phyloP scores from a whole-genome alignment of 2,888 invertebrate species.

The Polylopha cassiicola region DNA sequence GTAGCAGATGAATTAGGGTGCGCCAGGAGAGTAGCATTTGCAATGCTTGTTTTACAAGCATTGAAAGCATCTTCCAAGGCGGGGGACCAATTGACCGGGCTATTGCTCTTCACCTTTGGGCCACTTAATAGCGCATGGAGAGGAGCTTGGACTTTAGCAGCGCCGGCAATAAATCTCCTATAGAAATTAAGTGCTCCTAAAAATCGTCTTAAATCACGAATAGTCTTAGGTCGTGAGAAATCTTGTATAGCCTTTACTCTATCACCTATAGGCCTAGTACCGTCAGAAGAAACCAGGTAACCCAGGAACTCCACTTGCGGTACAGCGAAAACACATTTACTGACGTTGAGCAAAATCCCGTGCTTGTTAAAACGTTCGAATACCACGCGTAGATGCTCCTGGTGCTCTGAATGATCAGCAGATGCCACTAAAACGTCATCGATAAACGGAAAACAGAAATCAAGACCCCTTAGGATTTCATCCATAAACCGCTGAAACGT shows the following conservation, averaged over 20 bases:
- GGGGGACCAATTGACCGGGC: constrained; percentile 24
- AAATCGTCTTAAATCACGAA: constrained; percentile 18
- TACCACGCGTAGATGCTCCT: no score
- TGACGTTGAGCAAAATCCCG: no score
- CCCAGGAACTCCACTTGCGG: constrained; percentile 3
- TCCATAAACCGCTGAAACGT: no score
- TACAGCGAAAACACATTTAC: no score
- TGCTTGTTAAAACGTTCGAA: no score
- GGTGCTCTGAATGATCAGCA: no score
- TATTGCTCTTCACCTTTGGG: constrained; percentile 23
- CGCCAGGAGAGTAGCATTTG: constrained; percentile 27
- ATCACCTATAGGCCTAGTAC: constrained; percentile 31
- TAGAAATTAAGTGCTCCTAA: constrained; percentile 28
- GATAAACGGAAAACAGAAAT: not conserved
- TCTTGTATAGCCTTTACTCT: constrained; percentile 27
- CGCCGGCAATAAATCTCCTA: constrained; percentile 33
- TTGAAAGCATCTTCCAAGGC: constrained; percentile 21
- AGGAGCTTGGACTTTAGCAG: constrained; percentile 34
- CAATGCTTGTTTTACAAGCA: constrained; percentile 26
- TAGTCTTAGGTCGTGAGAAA: constrained; percentile 20
- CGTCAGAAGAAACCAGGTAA: constrained; percentile 11
- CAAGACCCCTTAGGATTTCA: not conserved
- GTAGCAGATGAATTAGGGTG: constrained; percentile 29
- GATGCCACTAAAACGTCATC: not conserved
- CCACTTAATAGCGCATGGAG: constrained; percentile 28